Conservation (phyloP, 2,888 invertebrate species). For the Criorhina ranunculi region DNA sequence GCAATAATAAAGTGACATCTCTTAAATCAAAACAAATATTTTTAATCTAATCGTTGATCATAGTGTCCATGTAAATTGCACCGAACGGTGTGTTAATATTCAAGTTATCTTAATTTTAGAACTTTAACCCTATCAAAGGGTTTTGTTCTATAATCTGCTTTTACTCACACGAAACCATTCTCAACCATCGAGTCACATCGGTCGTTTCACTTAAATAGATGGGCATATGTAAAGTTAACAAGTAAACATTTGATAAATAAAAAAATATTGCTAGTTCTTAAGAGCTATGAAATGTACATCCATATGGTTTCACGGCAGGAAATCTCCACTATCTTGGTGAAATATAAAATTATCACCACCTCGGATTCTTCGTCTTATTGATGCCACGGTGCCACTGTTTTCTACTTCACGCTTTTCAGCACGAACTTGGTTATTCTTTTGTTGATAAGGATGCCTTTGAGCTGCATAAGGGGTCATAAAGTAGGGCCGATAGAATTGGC, state of each 20-base stretch:
- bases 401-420: slow-evolving; percentile 13
- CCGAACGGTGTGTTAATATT: not conserved
- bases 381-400: slow-evolving; percentile 20
- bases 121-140: not conserved
- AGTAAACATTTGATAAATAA: slow-evolving; percentile 20
- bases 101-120: slow-evolving; percentile 5
- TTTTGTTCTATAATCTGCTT: slow-evolving; percentile 7
- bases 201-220: slow-evolving; percentile 15
- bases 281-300: slow-evolving; percentile 4
- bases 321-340: slow-evolving; percentile 20
- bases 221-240: slow-evolving; percentile 13
- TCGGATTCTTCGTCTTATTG: slow-evolving; percentile 21
- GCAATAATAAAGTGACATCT: slow-evolving; percentile 34
- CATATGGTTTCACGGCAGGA: slow-evolving; percentile 28
- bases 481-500: slow-evolving; percentile 55
- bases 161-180: not conserved
- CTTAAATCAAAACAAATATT: slow-evolving; percentile 31
- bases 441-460: slow-evolving; percentile 15
- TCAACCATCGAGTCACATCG: not conserved
- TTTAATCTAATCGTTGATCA: not conserved
- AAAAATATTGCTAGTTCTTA: slow-evolving; percentile 61
- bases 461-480: slow-evolving; percentile 56
- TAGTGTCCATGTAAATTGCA: slow-evolving; percentile 8
- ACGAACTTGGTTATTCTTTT: not conserved
- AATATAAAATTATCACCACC: slow-evolving; percentile 14